Percentiles rank a stretch among this genome's conserved stretches.
phyloP scores from a whole-genome alignment of 2,113 vertebrate genomes.

The Pterocles orientalis region DNA sequence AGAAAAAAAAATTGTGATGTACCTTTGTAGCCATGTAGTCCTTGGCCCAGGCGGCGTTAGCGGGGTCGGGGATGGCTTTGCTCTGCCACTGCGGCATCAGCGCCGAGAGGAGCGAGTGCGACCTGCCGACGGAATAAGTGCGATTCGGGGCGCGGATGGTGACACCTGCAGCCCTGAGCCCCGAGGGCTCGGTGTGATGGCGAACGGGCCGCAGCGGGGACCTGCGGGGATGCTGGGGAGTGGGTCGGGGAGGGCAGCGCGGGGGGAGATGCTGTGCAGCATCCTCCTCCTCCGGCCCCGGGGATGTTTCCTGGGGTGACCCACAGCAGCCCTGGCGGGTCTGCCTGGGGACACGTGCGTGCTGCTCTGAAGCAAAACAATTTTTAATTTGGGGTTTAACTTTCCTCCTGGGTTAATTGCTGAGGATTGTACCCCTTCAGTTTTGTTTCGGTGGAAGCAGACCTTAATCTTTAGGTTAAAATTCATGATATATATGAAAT shows the following conservation, averaged over 20 bases:
- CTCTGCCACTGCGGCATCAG: slow-evolving; percentile 55
- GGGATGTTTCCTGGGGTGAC: accelerated
- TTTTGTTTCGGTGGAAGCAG: not conserved
- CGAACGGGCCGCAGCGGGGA: accelerated
- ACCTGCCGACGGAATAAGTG: not conserved
- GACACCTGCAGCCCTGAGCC: too few species aligned
- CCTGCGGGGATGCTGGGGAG: not conserved
- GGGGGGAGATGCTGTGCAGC: not conserved
- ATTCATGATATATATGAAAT: accelerated
- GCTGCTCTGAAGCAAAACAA: not conserved
- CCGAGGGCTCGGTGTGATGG: accelerated
- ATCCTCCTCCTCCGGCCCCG: not conserved
- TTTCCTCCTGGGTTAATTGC: not conserved
- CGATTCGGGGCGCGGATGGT: accelerated
- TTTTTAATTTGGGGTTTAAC: not conserved
- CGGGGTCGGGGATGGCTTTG: slow-evolving; percentile 77
- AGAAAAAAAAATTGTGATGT: too few species aligned
- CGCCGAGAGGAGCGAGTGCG: not conserved
- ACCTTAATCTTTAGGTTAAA: not conserved
- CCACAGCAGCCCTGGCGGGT: not conserved
- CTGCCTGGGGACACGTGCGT: accelerated
- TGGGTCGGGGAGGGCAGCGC: too few species aligned
- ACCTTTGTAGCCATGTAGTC: slow-evolving; percentile 21
- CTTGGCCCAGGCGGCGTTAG: slow-evolving; percentile 75
- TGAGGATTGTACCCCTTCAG: not conserved